Percentiles rank a stretch among this genome's conserved stretches.
Conservation (phyloP, 2,797 vertebrate genomes). For the Fistularia commersonii region DNA sequence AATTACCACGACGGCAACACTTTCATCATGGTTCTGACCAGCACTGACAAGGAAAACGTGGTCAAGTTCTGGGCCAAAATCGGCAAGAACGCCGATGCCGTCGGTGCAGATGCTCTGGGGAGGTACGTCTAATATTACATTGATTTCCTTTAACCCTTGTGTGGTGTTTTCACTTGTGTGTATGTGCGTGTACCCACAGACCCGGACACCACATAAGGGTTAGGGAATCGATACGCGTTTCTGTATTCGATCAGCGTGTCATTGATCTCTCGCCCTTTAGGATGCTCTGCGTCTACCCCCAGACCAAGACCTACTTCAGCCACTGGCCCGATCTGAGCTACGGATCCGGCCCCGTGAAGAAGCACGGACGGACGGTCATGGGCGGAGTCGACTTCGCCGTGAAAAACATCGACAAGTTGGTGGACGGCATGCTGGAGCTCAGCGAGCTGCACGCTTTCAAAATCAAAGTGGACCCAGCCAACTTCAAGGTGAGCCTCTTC, state of each 20-base stretch:
- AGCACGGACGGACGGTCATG: constrained; percentile 71
- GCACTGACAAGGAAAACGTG: constrained; percentile 71
- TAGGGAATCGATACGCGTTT: neutral
- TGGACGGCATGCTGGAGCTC: constrained; percentile 54
- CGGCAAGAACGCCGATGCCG: neutral
- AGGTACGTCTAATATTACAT: constrained; percentile 59
- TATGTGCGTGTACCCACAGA: constrained; percentile 27
- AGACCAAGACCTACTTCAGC: constrained; percentile 81
- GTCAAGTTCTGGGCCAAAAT: constrained; percentile 62
- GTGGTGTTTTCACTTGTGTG: neutral
- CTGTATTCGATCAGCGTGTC: neutral
- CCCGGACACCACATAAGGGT: constrained; percentile 4
- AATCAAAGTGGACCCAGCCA: constrained; percentile 76
- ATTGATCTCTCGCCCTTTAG: constrained; percentile 32
- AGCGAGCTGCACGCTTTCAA: constrained; percentile 77
- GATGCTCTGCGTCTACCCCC: constrained; percentile 73
- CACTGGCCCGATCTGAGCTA: constrained; percentile 66
- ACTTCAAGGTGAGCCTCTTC: constrained; percentile 77
- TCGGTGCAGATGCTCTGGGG: constrained; percentile 66
- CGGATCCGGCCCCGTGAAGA: constrained; percentile 58
- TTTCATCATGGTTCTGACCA: constrained; percentile 69
- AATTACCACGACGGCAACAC: constrained; percentile 1
- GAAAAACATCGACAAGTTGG: constrained; percentile 69
- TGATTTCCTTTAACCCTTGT: neutral
- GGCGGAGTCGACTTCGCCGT: constrained; percentile 56